These are phyloP conservation scores for Novumbra hubbsi DNA, from an alignment of 2,797 vertebrate species.

Conservation along the genomic window DNA sequence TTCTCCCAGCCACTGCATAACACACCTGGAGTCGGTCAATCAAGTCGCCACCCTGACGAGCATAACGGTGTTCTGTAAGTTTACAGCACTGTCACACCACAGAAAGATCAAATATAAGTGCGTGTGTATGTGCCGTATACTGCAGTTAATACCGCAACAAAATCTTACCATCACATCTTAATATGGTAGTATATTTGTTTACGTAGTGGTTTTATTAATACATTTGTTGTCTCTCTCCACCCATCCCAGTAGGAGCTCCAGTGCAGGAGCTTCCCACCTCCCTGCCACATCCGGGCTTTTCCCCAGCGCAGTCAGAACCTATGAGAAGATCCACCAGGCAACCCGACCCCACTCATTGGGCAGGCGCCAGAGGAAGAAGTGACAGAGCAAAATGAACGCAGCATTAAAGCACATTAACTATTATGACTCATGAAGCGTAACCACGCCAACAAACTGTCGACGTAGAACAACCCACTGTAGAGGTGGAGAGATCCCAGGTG, in stretches of 20 bases:
- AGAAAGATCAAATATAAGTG: neutral
- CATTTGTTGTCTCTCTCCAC: neutral
- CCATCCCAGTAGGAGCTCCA: slow-evolving; percentile 40
- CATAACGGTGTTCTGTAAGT: slow-evolving; percentile 47
- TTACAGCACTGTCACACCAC: neutral
- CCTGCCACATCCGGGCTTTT: slow-evolving; percentile 35
- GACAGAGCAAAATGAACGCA: neutral
- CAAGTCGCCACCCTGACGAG: slow-evolving; percentile 4
- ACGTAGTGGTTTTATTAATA: neutral
- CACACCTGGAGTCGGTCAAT: slow-evolving; percentile 21
- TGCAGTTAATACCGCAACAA: neutral
- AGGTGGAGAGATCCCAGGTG: neutral
- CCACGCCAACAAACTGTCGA: neutral
- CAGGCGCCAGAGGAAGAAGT: slow-evolving; percentile 50
- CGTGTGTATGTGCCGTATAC: neutral
- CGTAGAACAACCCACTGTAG: neutral
- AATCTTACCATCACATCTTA: neutral
- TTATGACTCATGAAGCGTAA: neutral
- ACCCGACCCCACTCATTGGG: slow-evolving; percentile 26
- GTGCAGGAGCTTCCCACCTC: slow-evolving; percentile 15
- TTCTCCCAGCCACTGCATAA: slow-evolving; percentile 11
- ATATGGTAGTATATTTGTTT: neutral
- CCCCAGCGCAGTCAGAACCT: slow-evolving; percentile 29
- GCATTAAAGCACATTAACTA: neutral
- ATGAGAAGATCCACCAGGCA: slow-evolving; percentile 21